Evolutionary conservation across 2,888 invertebrate species (phyloP).

Genomic region (Drosophila setosimentum): DNA sequence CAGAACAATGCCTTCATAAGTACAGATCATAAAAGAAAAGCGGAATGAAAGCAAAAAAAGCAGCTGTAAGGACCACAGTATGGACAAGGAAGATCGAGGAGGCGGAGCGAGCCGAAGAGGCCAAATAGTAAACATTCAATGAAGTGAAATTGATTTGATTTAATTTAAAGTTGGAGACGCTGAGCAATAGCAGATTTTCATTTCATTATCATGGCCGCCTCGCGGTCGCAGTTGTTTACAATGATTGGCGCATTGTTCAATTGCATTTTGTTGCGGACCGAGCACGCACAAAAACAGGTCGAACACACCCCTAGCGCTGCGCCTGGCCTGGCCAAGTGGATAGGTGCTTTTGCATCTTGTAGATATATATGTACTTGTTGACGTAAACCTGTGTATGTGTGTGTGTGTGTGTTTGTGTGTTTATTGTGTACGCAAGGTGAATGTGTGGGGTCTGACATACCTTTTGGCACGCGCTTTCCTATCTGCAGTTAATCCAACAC

Average conservation of each 20-base stretch:
- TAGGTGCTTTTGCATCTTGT: constrained; percentile 39
- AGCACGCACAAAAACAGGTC: constrained; percentile 9
- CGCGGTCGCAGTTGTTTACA: constrained; percentile 62
- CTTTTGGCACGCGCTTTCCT: not conserved
- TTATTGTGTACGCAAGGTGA: constrained; percentile 1
- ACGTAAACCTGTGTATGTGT: not conserved
- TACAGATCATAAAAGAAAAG: constrained; percentile 44
- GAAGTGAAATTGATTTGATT: constrained; percentile 79
- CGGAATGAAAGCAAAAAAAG: constrained; percentile 31
- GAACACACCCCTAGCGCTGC: not conserved
- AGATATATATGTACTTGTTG: constrained; percentile 8
- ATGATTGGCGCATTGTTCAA: constrained; percentile 67
- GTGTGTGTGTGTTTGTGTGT: constrained; percentile 4
- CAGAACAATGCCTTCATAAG: constrained; percentile 23
- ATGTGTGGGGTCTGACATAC: constrained; percentile 13
- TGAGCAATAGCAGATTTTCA: constrained; percentile 54
- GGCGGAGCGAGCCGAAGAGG: constrained; percentile 2
- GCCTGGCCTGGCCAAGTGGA: not conserved
- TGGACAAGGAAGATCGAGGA: not conserved
- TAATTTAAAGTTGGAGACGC: constrained; percentile 65
- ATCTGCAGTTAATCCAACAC: not conserved
- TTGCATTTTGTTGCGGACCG: constrained; percentile 45
- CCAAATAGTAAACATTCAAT: constrained; percentile 73
- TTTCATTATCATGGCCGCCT: constrained; percentile 52
- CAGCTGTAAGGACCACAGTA: not conserved